Conservation (phyloP, 2,113 vertebrate species). For the Butastur rufipennis region DNA sequence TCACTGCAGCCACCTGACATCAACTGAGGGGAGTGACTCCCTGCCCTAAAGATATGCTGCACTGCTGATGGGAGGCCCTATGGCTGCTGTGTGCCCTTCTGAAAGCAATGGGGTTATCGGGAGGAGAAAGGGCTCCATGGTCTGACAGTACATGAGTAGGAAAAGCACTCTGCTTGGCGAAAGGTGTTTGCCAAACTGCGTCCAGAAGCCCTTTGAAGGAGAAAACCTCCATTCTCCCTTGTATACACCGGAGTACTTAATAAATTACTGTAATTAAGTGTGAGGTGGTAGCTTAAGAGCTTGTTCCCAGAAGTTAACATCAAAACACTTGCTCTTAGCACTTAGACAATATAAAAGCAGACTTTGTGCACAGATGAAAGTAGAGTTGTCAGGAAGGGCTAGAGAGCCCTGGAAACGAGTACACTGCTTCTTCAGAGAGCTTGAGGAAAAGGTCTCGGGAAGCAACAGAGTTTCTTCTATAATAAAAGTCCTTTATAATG, state of each 20-base stretch:
- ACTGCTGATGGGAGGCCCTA: background rate
- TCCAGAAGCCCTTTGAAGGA: slow-evolving; percentile 21
- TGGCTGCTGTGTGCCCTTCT: accelerated
- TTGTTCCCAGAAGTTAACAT: slow-evolving; percentile 52
- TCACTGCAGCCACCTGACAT: background rate
- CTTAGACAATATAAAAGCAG: slow-evolving; percentile 17
- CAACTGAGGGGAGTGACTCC: background rate
- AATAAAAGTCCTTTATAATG: background rate
- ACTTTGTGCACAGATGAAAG: background rate
- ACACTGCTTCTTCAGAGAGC: background rate
- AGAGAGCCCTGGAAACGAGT: background rate
- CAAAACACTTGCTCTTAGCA: slow-evolving; percentile 57
- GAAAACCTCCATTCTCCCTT: background rate
- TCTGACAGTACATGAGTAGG: accelerated
- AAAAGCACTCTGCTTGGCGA: background rate
- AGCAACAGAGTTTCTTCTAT: background rate
- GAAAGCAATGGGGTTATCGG: background rate
- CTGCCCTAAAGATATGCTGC: background rate
- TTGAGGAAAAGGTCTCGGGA: accelerated
- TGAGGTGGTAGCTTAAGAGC: slow-evolving; percentile 52
- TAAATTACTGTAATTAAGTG: slow-evolving; percentile 49
- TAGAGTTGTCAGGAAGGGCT: background rate
- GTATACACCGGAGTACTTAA: slow-evolving; percentile 7
- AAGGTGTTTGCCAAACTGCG: background rate
- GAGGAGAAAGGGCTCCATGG: background rate